These are phyloP conservation scores for Nomada flava DNA, from an alignment of 2,888 invertebrate species.

Conservation along the genomic window DNA sequence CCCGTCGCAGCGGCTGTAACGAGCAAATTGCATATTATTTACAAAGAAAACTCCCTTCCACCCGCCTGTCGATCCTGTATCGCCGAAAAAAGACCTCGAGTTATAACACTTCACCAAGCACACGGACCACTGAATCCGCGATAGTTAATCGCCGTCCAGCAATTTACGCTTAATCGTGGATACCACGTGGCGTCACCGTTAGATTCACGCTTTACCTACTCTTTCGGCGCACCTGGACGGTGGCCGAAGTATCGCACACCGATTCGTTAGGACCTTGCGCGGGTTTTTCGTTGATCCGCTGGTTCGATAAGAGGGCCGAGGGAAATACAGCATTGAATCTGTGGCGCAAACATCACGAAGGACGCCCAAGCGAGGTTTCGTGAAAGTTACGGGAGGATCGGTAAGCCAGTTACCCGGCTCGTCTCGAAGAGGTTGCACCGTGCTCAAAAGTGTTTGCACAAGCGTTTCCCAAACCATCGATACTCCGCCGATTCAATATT, in stretches of 20 bases:
- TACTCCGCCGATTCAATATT: too few relatives aligned
- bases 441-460: too few relatives aligned
- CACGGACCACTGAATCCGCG: conserved; percentile 43
- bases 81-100: conserved; percentile 54
- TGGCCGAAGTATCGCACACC: too few relatives aligned
- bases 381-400: neutral
- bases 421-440: too few relatives aligned
- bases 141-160: conserved; percentile 31
- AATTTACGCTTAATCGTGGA: conserved; percentile 37
- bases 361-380: neutral
- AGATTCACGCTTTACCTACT: conserved; percentile 18
- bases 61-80: neutral
- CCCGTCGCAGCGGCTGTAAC: neutral
- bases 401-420: neutral
- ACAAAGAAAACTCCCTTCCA: neutral
- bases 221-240: too few relatives aligned
- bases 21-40: neutral
- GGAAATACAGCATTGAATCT: neutral
- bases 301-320: neutral
- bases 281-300: too few relatives aligned
- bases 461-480: too few relatives aligned
- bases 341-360: neutral
- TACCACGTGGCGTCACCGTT: conserved; percentile 4
- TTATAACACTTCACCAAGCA: conserved; percentile 59
- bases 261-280: too few relatives aligned